phyloP scores from a whole-genome alignment of 2,797 vertebrate species.

The Rhinogobio ventralis region DNA sequence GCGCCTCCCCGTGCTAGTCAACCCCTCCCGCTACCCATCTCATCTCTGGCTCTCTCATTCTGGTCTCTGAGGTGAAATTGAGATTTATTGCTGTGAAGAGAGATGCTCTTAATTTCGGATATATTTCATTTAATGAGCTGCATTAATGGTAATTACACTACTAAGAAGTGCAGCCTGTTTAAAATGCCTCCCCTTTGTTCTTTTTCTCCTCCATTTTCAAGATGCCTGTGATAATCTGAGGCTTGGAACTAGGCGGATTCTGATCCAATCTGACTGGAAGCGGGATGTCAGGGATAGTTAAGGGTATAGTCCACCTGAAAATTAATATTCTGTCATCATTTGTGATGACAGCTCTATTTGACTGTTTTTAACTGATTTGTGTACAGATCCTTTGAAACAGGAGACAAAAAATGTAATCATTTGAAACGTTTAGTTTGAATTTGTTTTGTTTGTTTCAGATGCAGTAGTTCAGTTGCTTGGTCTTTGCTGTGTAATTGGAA shows the following conservation, averaged over 20 bases:
- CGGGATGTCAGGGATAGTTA: not conserved
- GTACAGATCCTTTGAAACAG: no score
- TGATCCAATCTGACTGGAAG: not conserved
- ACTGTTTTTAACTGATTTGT: no score
- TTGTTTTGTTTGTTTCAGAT: no score
- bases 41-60: constrained; percentile 6
- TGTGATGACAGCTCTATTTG: no score
- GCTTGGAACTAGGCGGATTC: not conserved
- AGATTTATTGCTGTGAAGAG: constrained; percentile 79
- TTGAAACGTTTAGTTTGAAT: no score
- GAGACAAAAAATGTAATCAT: no score
- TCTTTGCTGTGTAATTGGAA: not conserved
- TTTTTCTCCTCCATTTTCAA: constrained; percentile 13
- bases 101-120: constrained; percentile 81
- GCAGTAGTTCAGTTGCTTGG: not conserved
- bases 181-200: constrained; percentile 74
- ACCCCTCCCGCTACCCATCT: constrained; percentile 63
- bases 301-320: not conserved
- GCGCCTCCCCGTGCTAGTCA: constrained; percentile 50
- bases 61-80: constrained; percentile 81
- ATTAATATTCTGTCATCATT: not conserved
- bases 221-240: constrained; percentile 14
- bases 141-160: constrained; percentile 85
- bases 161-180: constrained; percentile 83
- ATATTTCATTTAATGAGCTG: constrained; percentile 84